Evolutionary conservation across 2,888 invertebrate species (phyloP), one percentile per base, ranked within the genome.

Genomic region (Folsomia candida): DNA sequence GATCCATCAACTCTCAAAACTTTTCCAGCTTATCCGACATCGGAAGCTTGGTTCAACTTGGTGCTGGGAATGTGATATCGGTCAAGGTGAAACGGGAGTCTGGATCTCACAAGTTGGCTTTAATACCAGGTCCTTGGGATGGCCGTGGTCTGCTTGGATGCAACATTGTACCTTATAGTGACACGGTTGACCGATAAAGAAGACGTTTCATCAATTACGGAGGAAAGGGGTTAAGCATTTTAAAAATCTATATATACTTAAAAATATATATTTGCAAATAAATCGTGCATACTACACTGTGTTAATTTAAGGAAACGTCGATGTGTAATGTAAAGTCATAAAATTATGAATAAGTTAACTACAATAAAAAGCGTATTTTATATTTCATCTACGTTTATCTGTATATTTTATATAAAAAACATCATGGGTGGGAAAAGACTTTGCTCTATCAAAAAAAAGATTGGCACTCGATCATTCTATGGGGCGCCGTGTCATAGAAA

Each of bases 131-230:
- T 76, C 86, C 87, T 11, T 94, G 93, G 94, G 85, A 85, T 74
- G 93, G 93, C 64, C 88, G 89, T 70, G 92, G 92, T 0, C 83
- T 93, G 68, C 85, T 94, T 37, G 94, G 92, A 1, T 90, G 89
- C 81, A 89, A 88, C 80, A 87, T 90, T 78, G 83, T 88, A 51
- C 84, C 85, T 2, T 69, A 85, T 51, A n/a, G n/a, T n/a, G 86
- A 86, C 78, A 74, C 73, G n/a, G 57, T 73, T 6, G 73, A 73
- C 22, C 68, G 70, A 20, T 73, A 11, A 9, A 9, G 47, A 11
- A 11, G 18, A 47, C 47, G 9, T 47, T 11, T 9, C 47, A 47
- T 9, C n/a, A n/a, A n/a, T n/a, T n/a, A n/a, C n/a, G n/a, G n/a
- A n/a, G n/a, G n/a, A n/a, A n/a, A n/a, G n/a, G n/a, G n/a, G n/a